Evolutionary conservation across 2,113 vertebrate species (phyloP).

Genomic region (Proteles cristata): DNA sequence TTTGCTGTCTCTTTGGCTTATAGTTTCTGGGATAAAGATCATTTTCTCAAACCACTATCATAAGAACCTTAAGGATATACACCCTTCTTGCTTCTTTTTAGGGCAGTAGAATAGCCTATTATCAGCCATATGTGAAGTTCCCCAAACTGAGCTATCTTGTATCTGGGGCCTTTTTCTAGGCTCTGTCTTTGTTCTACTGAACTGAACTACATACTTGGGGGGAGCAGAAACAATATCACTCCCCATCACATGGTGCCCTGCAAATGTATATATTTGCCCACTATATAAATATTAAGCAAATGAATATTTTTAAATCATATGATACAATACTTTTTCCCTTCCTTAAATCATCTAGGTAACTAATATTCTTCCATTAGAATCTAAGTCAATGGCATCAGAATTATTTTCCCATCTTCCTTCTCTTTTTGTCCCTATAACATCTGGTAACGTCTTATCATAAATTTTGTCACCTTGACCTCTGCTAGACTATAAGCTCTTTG

Average conservation of each 20-base stretch:
- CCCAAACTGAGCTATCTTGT: not conserved
- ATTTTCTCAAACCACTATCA: not conserved
- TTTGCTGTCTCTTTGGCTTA: not conserved
- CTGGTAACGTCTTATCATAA: too few species aligned
- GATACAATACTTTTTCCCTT: not conserved
- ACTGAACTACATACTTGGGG: not conserved
- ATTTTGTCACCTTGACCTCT: not conserved
- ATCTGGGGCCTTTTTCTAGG: not conserved
- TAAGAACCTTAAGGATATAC: not conserved
- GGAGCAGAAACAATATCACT: not conserved
- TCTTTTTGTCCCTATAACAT: not conserved
- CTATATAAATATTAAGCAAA: not conserved
- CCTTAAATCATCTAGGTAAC: not conserved
- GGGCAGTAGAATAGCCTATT: not conserved
- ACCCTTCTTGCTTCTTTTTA: not conserved
- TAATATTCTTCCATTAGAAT: not conserved
- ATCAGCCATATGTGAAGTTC: not conserved
- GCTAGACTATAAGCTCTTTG: not conserved
- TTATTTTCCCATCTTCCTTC: not conserved
- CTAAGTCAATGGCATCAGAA: not conserved
- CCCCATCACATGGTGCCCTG: not conserved
- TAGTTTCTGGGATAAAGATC: not conserved
- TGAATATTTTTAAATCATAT: not conserved
- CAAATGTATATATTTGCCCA: not conserved
- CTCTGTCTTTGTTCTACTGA: not conserved